Evolutionary conservation across 2,797 vertebrate genomes (phyloP).

Genomic region (Oreortyx pictus): DNA sequence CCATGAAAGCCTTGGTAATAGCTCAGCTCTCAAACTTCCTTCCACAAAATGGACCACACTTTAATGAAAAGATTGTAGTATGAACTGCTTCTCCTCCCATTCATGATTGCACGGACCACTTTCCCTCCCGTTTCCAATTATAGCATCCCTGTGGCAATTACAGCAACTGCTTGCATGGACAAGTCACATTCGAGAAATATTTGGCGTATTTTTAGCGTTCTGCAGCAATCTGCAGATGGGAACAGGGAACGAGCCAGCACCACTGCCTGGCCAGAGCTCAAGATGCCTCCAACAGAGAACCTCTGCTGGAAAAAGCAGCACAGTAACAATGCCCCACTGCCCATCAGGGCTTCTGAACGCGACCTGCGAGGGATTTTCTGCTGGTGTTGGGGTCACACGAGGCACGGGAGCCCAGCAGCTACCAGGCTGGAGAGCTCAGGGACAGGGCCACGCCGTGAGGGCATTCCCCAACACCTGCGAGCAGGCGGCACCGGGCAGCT

Average conservation of each 20-base stretch:
- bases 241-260: background rate
- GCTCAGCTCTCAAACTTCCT: background rate
- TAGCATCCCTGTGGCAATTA: slow-evolving; percentile 22
- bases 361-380: background rate
- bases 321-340: background rate
- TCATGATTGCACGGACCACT: background rate
- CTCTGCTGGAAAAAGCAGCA: background rate
- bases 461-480: background rate
- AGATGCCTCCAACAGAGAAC: background rate
- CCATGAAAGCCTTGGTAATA: background rate
- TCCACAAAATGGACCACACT: background rate
- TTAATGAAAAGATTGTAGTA: slow-evolving; percentile 29
- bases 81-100: slow-evolving; percentile 17
- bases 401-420: background rate
- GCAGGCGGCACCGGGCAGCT: background rate
- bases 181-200: slow-evolving; percentile 34
- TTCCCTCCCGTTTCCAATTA: slow-evolving; percentile 29
- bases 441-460: background rate
- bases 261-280: background rate
- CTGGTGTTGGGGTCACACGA: background rate
- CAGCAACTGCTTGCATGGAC: background rate
- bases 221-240: slow-evolving; percentile 45
- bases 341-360: rapidly evolving
- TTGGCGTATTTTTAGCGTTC: slow-evolving; percentile 38
- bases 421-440: background rate